phyloP scores from a whole-genome alignment of 2,113 vertebrate genomes.

The Arvicanthis niloticus region DNA sequence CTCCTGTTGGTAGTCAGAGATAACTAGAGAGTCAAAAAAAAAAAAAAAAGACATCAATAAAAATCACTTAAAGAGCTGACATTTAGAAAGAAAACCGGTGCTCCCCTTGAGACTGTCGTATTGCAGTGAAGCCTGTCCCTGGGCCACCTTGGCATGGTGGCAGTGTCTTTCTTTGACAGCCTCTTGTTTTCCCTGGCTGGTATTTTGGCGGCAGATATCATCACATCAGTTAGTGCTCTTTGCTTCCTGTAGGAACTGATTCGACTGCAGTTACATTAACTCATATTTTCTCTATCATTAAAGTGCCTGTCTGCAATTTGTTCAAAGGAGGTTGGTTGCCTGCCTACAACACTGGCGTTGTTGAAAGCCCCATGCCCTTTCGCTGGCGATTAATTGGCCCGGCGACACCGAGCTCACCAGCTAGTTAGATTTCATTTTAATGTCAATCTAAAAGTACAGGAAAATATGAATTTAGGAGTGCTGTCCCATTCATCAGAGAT shows the following conservation, averaged over 20 bases:
- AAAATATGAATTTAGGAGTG: background rate
- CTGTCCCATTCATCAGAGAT: background rate
- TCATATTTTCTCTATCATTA: constrained; percentile 72
- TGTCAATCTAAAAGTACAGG: constrained; percentile 14
- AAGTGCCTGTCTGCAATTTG: constrained; percentile 62
- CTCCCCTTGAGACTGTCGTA: background rate
- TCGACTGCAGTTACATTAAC: constrained; percentile 58
- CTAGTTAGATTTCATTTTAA: constrained; percentile 64
- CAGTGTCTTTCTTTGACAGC: constrained; percentile 45
- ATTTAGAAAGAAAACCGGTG: background rate
- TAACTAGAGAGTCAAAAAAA: background rate
- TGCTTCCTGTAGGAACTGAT: constrained; percentile 56
- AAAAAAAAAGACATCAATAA: constrained; percentile 43
- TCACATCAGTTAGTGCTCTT: constrained; percentile 36
- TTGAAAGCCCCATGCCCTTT: constrained; percentile 27
- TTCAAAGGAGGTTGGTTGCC: constrained; percentile 58
- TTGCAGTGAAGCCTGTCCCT: constrained; percentile 28
- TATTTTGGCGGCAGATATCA: constrained; percentile 44
- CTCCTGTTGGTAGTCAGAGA: constrained; percentile 15
- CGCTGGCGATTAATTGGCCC: constrained; percentile 52
- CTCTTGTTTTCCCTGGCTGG: constrained; percentile 62
- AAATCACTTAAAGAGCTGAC: constrained; percentile 66
- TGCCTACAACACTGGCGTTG: background rate
- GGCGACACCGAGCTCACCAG: background rate
- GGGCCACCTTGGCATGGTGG: background rate